Evolutionary conservation across 2,797 vertebrate species (phyloP).

Genomic region (Furcifer pardalis): DNA sequence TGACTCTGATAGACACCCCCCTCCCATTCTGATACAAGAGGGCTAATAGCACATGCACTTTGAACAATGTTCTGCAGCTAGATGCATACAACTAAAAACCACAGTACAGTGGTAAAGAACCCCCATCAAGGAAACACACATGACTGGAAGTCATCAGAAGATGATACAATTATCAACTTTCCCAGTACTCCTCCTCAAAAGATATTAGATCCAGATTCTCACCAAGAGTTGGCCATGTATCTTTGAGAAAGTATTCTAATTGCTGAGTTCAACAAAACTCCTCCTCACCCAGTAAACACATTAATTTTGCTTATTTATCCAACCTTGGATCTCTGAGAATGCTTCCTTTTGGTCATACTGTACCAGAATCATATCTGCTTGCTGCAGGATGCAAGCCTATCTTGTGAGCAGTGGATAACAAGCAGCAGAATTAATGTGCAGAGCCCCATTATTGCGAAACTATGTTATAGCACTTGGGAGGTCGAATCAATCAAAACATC

Average conservation of each 20-base stretch:
- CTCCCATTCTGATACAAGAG: too few species aligned
- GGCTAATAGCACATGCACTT: neutral
- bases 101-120: neutral
- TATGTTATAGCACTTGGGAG: neutral
- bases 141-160: slow-evolving; percentile 14
- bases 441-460: neutral
- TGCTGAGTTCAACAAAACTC: slow-evolving; percentile 23
- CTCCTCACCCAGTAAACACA: slow-evolving; percentile 10
- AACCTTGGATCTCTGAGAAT: slow-evolving; percentile 31
- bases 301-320: slow-evolving; percentile 27
- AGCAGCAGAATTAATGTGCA: neutral
- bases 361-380: neutral
- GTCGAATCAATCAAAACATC: neutral
- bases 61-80: neutral
- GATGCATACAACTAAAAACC: too few species aligned
- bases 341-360: neutral
- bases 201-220: neutral
- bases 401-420: neutral
- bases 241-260: slow-evolving; percentile 25
- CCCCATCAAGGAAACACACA: slow-evolving; percentile 3
- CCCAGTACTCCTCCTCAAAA: neutral
- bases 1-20: too few species aligned
- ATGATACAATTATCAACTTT: neutral
- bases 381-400: neutral
- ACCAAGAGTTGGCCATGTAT: slow-evolving; percentile 7